Percentiles rank a stretch among this genome's conserved stretches.
Evolutionary conservation across 2,888 invertebrate genomes (phyloP).

Genomic region (Troides helena): DNA sequence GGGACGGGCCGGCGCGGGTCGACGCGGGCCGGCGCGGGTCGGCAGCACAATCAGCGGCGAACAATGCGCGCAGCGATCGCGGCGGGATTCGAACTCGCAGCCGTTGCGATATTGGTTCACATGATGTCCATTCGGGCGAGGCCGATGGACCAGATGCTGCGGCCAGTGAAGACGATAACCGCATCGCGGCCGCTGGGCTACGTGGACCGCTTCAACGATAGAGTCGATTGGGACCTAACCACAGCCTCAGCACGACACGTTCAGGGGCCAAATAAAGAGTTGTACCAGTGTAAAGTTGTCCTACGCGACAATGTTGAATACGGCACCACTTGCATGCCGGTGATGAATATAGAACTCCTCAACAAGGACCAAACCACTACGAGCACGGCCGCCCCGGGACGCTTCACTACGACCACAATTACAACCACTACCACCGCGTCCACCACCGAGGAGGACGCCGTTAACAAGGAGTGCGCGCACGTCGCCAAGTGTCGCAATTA

Average conservation of each 20-base stretch:
- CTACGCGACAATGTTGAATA: constrained; percentile 9
- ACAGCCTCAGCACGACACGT: not conserved
- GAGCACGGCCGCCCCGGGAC: constrained; percentile 10
- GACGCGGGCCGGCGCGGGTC: too few species aligned
- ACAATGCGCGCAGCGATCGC: not conserved
- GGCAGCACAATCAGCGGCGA: too few species aligned
- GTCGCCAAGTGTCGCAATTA: constrained; percentile 5
- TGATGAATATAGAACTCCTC: not conserved
- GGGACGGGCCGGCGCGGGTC: too few species aligned
- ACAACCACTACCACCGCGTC: not conserved
- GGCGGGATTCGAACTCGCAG: not conserved
- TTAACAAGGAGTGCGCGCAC: constrained; percentile 8
- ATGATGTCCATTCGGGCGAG: not conserved
- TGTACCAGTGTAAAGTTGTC: constrained; percentile 4
- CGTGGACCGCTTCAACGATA: not conserved
- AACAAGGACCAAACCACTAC: constrained; percentile 6
- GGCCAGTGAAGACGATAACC: constrained; percentile 7
- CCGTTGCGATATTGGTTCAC: not conserved
- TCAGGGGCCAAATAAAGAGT: not conserved
- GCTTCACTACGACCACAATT: not conserved
- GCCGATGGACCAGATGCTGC: constrained; percentile 1
- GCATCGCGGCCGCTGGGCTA: not conserved
- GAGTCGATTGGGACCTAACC: not conserved
- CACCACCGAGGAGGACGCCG: not conserved
- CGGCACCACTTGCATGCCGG: constrained; percentile 11